Conservation (phyloP, 2,113 vertebrate genomes). For the Erinaceus europaeus region DNA sequence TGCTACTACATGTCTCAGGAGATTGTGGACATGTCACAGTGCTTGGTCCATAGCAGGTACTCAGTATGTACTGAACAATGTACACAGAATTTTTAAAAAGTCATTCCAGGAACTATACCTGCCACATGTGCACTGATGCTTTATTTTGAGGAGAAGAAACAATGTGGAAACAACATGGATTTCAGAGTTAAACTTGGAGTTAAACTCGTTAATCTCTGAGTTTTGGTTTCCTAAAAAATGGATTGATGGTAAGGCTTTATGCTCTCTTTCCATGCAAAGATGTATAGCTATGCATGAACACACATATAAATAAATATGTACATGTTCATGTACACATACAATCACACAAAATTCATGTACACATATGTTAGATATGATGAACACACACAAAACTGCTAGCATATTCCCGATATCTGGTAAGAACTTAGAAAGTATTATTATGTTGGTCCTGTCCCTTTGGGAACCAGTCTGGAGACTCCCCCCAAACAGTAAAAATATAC, state of each 20-base stretch:
- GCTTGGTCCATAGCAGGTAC: no score
- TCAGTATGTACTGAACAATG: no score
- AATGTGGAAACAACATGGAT: neutral
- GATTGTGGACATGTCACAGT: no score
- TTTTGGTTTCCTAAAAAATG: neutral
- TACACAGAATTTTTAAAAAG: neutral
- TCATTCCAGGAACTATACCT: neutral
- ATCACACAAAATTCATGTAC: no score
- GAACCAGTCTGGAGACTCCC: no score
- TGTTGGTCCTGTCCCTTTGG: no score
- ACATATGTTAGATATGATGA: neutral
- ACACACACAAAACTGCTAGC: neutral
- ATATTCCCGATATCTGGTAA: no score
- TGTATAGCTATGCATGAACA: neutral
- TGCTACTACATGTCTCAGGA: no score
- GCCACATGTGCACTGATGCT: neutral
- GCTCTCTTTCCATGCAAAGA: neutral
- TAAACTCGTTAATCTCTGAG: neutral
- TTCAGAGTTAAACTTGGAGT: neutral
- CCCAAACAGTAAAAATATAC: no score
- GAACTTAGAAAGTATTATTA: no score
- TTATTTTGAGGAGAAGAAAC: neutral
- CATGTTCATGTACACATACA: neutral
- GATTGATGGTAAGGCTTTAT: neutral
- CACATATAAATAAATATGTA: neutral